Base-by-base conservation (phyloP, 2,113 vertebrate species). In the Numenius arquata region DNA sequence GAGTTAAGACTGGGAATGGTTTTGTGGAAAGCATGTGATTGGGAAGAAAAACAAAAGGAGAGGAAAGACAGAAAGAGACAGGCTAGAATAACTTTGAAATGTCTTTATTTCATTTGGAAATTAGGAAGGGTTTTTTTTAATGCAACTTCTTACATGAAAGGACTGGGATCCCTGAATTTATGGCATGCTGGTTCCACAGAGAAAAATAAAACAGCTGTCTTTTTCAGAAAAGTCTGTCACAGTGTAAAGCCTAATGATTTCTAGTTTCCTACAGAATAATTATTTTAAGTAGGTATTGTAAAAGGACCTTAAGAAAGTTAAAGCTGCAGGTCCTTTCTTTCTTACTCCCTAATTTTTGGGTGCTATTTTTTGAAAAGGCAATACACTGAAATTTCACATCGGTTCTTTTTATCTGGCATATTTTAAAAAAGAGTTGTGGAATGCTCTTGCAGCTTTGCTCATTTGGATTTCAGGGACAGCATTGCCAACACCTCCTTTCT, bases 201-300 rank as follows among this genome's bases (percentile, higher is more conserved):
- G 18, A 71, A 34, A 19, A 20, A 40, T 25, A 68, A 11, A 26
- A 13, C 15, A 29, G 6, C 4, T 0, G 0, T 56, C 0, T 27
- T 93, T 55, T 76, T 45, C 63, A 43, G 61, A 70, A 58, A 81
- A 74, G 14, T 65, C 34, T 89, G n/a, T 85, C 40, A 62, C 5
- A 15, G 7, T 70, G 6, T 50, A 53, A 88, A 80, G 17, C 7
- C 20, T 58, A 82, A 47, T 55, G 20, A n/a, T 68, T 79, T 78
- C n/a, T 56, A 11, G 15, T 79, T 85, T 50, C 5, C 43, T 93
- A 56, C 9, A 83, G 53, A 59, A 8, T 34, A 20, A 21, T n/a
- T 92, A 8, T 58, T 88, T 68, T 66, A 25, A 72, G 71, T 88
- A 36, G 26, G 21, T 92, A 48, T 83, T 70, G 9, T 55, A 82